Conservation (phyloP, 2,888 invertebrate species). For the Drosophila parthenogenetica region DNA sequence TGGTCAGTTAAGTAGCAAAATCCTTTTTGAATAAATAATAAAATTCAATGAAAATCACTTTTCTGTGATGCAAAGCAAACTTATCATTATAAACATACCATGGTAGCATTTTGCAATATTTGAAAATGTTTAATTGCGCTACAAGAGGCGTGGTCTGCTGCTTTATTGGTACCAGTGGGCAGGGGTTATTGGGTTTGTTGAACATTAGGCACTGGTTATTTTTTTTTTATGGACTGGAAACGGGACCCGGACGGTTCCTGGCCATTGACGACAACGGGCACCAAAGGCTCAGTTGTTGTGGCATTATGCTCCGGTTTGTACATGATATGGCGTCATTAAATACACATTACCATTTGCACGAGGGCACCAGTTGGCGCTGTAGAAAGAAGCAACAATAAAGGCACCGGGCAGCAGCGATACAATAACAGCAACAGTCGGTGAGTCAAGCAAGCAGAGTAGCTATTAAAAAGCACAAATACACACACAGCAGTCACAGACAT, state of each 20-base stretch:
- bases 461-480: constrained; percentile 65
- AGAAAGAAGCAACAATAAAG: constrained; percentile 50
- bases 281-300: constrained; percentile 43
- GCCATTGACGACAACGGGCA: constrained; percentile 53
- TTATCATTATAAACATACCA: constrained; percentile 36
- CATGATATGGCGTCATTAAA: constrained; percentile 81
- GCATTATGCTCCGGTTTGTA: constrained; percentile 73
- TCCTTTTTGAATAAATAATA: neutral
- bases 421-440: constrained; percentile 68
- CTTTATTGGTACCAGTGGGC: constrained; percentile 72
- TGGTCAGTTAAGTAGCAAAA: constrained; percentile 14
- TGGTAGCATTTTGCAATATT: constrained; percentile 64
- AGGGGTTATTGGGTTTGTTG: constrained; percentile 54
- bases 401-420: constrained; percentile 54
- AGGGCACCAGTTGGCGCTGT: neutral
- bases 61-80: neutral
- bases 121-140: constrained; percentile 58
- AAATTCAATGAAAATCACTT: neutral
- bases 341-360: constrained; percentile 73
- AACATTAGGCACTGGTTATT: constrained; percentile 61
- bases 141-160: constrained; percentile 52
- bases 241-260: neutral
- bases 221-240: constrained; percentile 7
- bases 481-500: constrained; percentile 53
- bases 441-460: constrained; percentile 53